Evolutionary conservation across 1,140 invertebrate species (phyloP).

Genomic region (Lethocerus indicus): DNA sequence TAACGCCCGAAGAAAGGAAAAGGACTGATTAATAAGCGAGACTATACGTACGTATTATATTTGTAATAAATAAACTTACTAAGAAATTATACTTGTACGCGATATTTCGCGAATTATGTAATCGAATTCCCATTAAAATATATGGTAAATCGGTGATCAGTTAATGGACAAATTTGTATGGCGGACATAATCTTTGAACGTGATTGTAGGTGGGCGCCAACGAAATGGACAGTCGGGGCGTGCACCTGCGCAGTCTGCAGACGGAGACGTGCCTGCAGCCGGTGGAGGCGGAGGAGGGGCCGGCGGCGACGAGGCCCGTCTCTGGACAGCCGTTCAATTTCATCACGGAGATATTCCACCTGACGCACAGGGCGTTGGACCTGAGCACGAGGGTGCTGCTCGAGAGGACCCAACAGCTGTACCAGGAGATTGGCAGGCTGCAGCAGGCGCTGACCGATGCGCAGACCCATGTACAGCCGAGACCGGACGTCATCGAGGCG

Average conservation of each 20-base stretch:
- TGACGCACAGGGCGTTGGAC: constrained; percentile 72
- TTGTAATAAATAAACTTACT: too few relatives aligned
- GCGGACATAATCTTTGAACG: too few relatives aligned
- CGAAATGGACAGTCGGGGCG: constrained; percentile 19
- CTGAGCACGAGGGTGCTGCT: constrained; percentile 64
- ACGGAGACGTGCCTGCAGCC: constrained; percentile 67
- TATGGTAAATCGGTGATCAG: too few relatives aligned
- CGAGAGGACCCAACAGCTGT: constrained; percentile 49
- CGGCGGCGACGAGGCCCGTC: constrained; percentile 31
- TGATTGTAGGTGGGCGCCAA: constrained; percentile 24
- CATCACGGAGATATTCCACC: constrained; percentile 78
- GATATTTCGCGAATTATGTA: too few relatives aligned
- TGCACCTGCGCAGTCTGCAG: constrained; percentile 47
- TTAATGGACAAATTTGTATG: too few relatives aligned
- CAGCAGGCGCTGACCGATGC: constrained; percentile 52
- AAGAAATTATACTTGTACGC: too few relatives aligned
- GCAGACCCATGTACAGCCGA: constrained; percentile 25
- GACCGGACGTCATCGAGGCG: constrained; percentile 34
- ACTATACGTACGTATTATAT: too few relatives aligned
- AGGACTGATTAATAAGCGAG: too few relatives aligned
- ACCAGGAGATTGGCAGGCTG: constrained; percentile 55
- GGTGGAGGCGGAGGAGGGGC: constrained; percentile 34
- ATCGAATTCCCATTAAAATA: too few relatives aligned
- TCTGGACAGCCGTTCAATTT: constrained; percentile 48
- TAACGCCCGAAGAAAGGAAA: too few relatives aligned